Base-by-base conservation (phyloP, 2,888 invertebrate genomes). In the Luperina testacea region DNA sequence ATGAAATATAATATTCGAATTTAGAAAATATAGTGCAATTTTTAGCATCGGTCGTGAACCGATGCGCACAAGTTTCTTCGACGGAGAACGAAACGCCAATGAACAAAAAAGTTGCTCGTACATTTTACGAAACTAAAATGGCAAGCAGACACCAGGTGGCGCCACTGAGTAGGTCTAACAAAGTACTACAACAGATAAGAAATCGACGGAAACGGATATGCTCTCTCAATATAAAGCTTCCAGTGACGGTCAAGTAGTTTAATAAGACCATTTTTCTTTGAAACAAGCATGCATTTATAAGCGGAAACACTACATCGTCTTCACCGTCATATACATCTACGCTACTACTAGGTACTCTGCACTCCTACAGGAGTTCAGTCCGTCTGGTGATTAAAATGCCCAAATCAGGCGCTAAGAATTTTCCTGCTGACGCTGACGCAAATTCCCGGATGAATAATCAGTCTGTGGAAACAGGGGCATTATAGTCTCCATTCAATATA, bases 201-300 rank as follows among this genome's bases (percentile, higher is more conserved):
- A 61, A 61, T 61, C 61, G 61, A 27, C 61, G 61, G 61, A 61
- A 61, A 61, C 61, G 61, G 61, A 61, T 61, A 61, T 61, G 61
- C 61, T 27, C 61, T 61, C 61, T 27, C 61, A 61, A 61, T 61
- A 27, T 61, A 61, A 61, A 61, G 61, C 61, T 61, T 38, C 38
- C 38, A 38, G 38, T 38, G 38, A 38, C 38, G 38, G 38, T 38
- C 4, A 4, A 38, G 38, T 38, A 38, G 38, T 38, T 38, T n/a
- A n/a, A n/a, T 32, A 32, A 32, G 32, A 32, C 32, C 2, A 4
- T 38, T 48, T 48, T 69, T 13, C 20, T 48, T 69, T 48, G 13
- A 69, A 27, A 69, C 20, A 68, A 27, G 48, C 13, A 48, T 11
- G 42, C 6, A 45, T 67, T 67, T 42, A 32, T 32, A 17, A n/a